Evolutionary conservation across 2,797 vertebrate species (phyloP), one percentile per base, ranked within the genome.

Genomic region (Agapornis canus): DNA sequence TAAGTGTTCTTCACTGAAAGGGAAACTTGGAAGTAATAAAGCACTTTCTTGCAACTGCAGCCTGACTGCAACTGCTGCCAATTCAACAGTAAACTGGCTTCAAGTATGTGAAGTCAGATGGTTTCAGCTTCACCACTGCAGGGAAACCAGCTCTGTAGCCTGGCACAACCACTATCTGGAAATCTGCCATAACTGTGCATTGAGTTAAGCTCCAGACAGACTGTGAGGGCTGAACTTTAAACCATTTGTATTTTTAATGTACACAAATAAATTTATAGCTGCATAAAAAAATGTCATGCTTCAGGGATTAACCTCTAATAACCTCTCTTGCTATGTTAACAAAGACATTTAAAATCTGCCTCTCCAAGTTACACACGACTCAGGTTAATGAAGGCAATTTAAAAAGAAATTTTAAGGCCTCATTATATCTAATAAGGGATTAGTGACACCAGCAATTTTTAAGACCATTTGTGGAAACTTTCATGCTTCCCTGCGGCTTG

Each of bases 351-450:
- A 92, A 95, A 95, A 90, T 92, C 93, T 93, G 95, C 91, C 90
- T 95, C 85, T 91, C 89, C 89, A 86, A 82, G 82, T 94, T 94
- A 88, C 84, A 96, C 68, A 89, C 56, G 75, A 91, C 88, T 84
- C 60, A 35, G 75, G 88, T 92, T 95, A 96, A 96, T 85, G 96
- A 94, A 96, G 90, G 86, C 92, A 95, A 93, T 92, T 95, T 51
- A 82, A 89, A 93, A 93, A 95, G 88, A 94, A 96, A 92, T 86
- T 92, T 90, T 90, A 85, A 45, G 92, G 80, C 93, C 94, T 96
- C 94, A 95, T 96, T 96, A 96, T 79, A 95, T 86, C 93, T 96
- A 97, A 97, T 87, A 95, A 93, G 92, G 93, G 96, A 96, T 97
- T 97, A 96, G 91, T 91, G 92, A 94, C 93, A 94, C 79, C 82